Percentiles rank a stretch among this genome's conserved stretches.
phyloP scores from a whole-genome alignment of 2,113 vertebrate genomes.

The Etheostoma cragini region DNA sequence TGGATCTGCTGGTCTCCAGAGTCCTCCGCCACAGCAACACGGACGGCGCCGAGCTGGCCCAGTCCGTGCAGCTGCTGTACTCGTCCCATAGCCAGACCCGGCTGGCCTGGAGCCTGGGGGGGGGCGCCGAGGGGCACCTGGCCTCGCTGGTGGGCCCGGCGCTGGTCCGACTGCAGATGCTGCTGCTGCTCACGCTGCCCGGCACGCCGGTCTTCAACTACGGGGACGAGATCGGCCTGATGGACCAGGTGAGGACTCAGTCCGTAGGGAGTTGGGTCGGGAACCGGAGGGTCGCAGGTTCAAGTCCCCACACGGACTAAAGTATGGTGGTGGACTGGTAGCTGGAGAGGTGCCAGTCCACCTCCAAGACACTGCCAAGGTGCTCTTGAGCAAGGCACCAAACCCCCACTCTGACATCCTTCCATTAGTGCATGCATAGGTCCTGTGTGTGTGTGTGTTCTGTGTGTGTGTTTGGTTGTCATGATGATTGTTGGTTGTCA shows the following conservation, averaged over 20 bases:
- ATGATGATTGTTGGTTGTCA: background rate
- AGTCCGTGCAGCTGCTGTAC: constrained; percentile 64
- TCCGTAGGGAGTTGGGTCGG: too few species aligned
- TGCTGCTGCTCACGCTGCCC: constrained; percentile 88
- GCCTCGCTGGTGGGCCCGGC: constrained; percentile 62
- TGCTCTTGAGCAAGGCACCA: too few species aligned
- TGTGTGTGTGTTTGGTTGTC: too few species aligned
- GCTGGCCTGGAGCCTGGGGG: constrained; percentile 81
- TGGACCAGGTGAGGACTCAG: constrained; percentile 64
- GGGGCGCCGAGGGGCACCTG: constrained; percentile 75
- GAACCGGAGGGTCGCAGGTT: too few species aligned
- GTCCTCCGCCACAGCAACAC: constrained; percentile 38
- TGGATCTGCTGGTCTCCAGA: constrained; percentile 81
- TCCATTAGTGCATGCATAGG: too few species aligned
- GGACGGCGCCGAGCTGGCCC: background rate
- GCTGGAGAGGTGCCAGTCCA: too few species aligned
- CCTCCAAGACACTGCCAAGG: too few species aligned
- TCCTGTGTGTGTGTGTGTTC: too few species aligned
- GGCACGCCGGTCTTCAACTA: constrained; percentile 89
- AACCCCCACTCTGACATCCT: too few species aligned
- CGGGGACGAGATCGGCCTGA: constrained; percentile 89
- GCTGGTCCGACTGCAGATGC: constrained; percentile 79
- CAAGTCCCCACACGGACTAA: too few species aligned
- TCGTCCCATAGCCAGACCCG: constrained; percentile 50
- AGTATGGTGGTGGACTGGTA: too few species aligned